These are phyloP conservation scores for Apamea monoglypha DNA, from an alignment of 2,888 invertebrate genomes.

Conservation along the genomic window DNA sequence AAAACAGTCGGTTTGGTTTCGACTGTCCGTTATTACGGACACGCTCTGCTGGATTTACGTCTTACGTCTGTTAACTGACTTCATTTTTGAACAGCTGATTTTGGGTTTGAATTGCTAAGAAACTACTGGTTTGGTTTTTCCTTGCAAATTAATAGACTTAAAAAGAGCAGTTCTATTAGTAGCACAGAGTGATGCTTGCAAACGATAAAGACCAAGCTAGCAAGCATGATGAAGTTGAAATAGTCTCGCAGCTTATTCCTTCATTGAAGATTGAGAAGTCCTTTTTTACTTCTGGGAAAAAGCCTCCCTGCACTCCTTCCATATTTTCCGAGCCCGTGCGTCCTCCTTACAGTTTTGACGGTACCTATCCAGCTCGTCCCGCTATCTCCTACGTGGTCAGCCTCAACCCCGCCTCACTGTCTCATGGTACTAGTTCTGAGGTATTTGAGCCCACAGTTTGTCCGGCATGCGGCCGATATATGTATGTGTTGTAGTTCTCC, in stretches of 20 bases:
- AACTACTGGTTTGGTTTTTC: not conserved
- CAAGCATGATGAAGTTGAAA: not conserved
- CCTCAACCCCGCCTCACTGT: too few relatives aligned
- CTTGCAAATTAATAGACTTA: not conserved
- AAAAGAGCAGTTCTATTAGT: not conserved
- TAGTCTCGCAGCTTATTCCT: not conserved
- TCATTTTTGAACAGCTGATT: slow-evolving; percentile 51
- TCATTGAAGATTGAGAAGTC: not conserved
- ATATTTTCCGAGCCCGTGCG: too few relatives aligned
- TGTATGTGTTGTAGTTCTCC: too few relatives aligned
- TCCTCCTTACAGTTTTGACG: too few relatives aligned
- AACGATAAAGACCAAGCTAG: not conserved
- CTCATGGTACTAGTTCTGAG: too few relatives aligned
- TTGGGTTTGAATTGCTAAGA: slow-evolving; percentile 24
- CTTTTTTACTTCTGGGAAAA: too few relatives aligned
- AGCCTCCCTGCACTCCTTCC: too few relatives aligned
- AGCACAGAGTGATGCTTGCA: not conserved
- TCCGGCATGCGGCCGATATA: too few relatives aligned
- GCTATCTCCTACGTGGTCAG: too few relatives aligned
- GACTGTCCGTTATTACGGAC: slow-evolving; percentile 64
- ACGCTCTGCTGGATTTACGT: slow-evolving; percentile 60
- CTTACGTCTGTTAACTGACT: slow-evolving; percentile 32
- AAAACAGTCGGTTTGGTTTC: slow-evolving; percentile 62
- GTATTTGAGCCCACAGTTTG: too few relatives aligned
- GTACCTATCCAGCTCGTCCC: too few relatives aligned